These are phyloP conservation scores for Melanotaenia pygmaea DNA, from an alignment of 2,797 vertebrate species.

Conservation along the genomic window DNA sequence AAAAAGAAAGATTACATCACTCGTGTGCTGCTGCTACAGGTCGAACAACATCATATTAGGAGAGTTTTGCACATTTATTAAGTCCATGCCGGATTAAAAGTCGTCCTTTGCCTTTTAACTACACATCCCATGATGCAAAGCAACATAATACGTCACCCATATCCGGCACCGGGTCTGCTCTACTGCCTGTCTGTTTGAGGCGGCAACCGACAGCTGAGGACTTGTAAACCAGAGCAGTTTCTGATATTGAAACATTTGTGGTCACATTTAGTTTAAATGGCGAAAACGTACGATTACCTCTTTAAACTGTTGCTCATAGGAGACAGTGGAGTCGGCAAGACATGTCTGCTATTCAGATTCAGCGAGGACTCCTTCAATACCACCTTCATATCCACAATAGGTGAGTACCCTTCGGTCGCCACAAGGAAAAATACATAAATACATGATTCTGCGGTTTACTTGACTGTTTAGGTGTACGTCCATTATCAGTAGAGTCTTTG, in stretches of 20 bases:
- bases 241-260: conserved; percentile 8
- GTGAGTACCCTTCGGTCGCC: conserved; percentile 82
- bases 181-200: conserved; percentile 29
- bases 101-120: conserved; percentile 51
- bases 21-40: background rate
- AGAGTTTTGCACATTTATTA: too few relatives aligned
- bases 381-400: conserved; percentile 98
- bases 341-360: conserved; percentile 96
- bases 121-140: conserved; percentile 68
- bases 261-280: conserved; percentile 79
- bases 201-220: conserved; percentile 64
- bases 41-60: background rate
- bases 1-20: background rate
- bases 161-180: conserved; percentile 48
- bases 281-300: conserved; percentile 98
- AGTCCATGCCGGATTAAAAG: background rate
- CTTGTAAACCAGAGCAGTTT: conserved; percentile 45
- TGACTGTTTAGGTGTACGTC: too few relatives aligned
- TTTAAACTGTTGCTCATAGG: conserved; percentile 98
- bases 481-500: background rate
- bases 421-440: conserved; percentile 5
- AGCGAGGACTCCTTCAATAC: conserved; percentile 97
- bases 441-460: background rate
- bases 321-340: conserved; percentile 97
- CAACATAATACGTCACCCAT: conserved; percentile 61